Evolutionary conservation across 2,797 vertebrate species (phyloP).

Genomic region (Alcedo atthis): DNA sequence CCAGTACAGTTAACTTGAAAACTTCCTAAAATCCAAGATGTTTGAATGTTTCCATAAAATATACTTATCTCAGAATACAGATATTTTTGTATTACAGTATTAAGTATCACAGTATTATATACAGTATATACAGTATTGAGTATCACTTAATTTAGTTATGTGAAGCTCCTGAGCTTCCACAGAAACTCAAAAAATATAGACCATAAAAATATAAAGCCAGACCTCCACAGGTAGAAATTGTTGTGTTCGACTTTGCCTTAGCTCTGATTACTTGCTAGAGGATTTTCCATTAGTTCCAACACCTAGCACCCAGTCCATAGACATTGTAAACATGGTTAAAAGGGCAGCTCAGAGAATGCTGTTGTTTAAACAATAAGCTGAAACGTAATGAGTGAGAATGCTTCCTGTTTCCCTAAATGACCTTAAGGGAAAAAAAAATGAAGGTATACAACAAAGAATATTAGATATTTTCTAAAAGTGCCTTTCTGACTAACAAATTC

Average conservation of each 20-base stretch:
- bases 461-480: not conserved
- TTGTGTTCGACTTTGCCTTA: not conserved
- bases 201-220: not conserved
- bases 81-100: not conserved
- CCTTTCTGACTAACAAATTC: not conserved
- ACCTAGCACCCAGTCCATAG: not conserved
- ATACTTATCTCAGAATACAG: not conserved
- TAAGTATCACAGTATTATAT: not conserved
- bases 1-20: not conserved
- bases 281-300: not conserved
- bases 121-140: not conserved
- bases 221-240: not conserved
- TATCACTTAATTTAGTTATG: not conserved
- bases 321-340: not conserved
- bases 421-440: not conserved
- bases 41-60: not conserved
- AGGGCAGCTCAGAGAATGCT: not conserved
- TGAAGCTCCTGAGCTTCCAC: not conserved
- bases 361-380: conserved; percentile 25
- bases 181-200: not conserved
- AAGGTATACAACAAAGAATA: not conserved
- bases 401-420: conserved; percentile 33
- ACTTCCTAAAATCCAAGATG: not conserved
- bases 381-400: conserved; percentile 21
- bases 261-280: not conserved